Conservation (phyloP, 30 jellyfish, hydroid and myxozoan species). For the Turritopsis dohrnii region DNA sequence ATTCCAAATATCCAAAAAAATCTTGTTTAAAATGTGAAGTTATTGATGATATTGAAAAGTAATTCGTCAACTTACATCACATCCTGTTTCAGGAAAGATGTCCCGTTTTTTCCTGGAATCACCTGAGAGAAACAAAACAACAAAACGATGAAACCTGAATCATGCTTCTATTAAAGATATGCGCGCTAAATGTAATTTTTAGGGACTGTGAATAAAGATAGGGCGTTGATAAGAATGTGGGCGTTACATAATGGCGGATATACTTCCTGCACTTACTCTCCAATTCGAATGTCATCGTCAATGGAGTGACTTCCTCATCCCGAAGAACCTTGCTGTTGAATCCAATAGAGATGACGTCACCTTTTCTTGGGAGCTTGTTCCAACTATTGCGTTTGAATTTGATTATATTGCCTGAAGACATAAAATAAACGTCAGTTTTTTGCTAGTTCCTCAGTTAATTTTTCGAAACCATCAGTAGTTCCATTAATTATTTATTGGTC, state of each 20-base stretch:
- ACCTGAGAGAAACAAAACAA: neutral
- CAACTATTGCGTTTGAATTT: constrained; percentile 16
- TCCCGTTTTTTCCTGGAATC: neutral
- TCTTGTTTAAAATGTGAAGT: too few relatives aligned
- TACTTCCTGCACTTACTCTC: neutral
- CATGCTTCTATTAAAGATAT: too few relatives aligned
- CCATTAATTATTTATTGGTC: too few relatives aligned
- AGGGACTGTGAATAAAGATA: too few relatives aligned
- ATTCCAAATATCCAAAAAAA: too few relatives aligned
- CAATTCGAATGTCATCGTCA: neutral
- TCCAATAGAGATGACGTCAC: constrained; percentile 31
- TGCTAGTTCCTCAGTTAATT: too few relatives aligned
- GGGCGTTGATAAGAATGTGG: neutral
- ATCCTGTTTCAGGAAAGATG: neutral
- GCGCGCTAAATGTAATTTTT: too few relatives aligned
- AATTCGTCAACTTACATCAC: neutral
- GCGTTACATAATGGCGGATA: neutral
- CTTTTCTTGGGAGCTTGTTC: constrained; percentile 29
- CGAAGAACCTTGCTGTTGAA: neutral
- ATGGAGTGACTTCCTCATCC: constrained; percentile 3
- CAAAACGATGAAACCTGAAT: too few relatives aligned
- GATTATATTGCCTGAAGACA: constrained; percentile 23
- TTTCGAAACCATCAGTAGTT: too few relatives aligned
- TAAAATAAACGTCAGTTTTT: neutral
- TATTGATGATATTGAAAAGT: too few relatives aligned